Evolutionary conservation across 2,797 vertebrate genomes (phyloP), one percentile per base, ranked within the genome.

Genomic region (Propithecus perrieri): DNA sequence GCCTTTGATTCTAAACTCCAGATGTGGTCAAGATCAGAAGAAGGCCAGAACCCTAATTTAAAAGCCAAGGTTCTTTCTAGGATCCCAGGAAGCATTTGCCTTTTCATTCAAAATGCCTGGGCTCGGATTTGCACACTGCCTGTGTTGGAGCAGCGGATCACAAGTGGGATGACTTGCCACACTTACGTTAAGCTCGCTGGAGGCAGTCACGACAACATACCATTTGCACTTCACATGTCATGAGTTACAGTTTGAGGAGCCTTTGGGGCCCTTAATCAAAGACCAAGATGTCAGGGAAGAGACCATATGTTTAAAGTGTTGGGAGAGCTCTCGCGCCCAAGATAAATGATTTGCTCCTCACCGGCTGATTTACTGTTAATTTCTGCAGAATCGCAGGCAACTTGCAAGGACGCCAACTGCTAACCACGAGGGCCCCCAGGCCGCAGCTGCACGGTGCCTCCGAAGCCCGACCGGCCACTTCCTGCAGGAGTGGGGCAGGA

Each of bases 381-480:
- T 95, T 96, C 95, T 94, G 74, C 95, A 88, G 55, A 46, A 57
- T 83, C 86, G 15, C 38, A 1, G 61, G 75, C 46, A 55, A 26
- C 92, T 67, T 89, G 79, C 85, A 86, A 92, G 69, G 48, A 3
- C 4, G 38, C 88, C 94, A 92, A 74, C 78, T 46, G 76, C 48
- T 17, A 85, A 90, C 46, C 89, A 55, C 65, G 15, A 35, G 20
- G 85, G 18, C 22, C n/a, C 48, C 0, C 8, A 53, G 91, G 22
- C 28, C 11, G 0, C 78, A 48, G 85, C 57, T 17, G 50, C 57
- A 5, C 0, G 0, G 13, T 24, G 2, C 18, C 43, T 33, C 35
- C 9, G 22, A 28, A 75, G 57, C 35, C 43, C 9, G 43, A n/a
- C 30, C 28, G 1, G 0, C 46, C 46, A 5, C 43, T 0, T 7